Evolutionary conservation across 2,797 vertebrate genomes (phyloP).

Genomic region (Paguma larvata): DNA sequence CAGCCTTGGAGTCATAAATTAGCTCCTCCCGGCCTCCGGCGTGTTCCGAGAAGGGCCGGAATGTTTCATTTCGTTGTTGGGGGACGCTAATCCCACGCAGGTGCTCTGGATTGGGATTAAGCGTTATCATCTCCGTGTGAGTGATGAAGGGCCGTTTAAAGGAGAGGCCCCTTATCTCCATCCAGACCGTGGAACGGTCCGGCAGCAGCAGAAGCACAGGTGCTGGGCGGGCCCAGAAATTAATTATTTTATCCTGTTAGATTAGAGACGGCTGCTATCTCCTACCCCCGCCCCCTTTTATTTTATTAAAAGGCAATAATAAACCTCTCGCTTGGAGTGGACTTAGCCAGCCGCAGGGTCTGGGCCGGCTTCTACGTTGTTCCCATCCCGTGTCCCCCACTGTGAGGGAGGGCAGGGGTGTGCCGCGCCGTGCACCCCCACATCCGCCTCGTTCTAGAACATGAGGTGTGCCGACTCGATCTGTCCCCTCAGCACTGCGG

Average conservation of each 20-base stretch:
- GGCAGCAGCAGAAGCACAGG: constrained; percentile 73
- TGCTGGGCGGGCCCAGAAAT: constrained; percentile 52
- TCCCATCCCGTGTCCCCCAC: fast-evolving
- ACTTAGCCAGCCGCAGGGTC: not conserved
- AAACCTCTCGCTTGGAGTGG: constrained; percentile 9
- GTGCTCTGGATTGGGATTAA: constrained; percentile 85
- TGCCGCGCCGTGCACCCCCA: fast-evolving
- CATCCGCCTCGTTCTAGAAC: not conserved
- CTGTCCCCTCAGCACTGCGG: not conserved
- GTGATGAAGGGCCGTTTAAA: constrained; percentile 81
- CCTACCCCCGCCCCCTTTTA: not conserved
- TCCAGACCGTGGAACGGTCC: constrained; percentile 74
- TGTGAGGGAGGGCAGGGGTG: fast-evolving
- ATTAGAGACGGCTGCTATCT: constrained; percentile 60
- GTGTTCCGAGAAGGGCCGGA: constrained; percentile 85
- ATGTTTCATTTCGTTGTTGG: constrained; percentile 78
- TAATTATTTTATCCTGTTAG: constrained; percentile 72
- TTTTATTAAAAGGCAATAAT: not conserved
- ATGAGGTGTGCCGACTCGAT: fast-evolving
- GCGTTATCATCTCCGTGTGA: constrained; percentile 84
- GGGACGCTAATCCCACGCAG: constrained; percentile 84
- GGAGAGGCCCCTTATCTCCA: constrained; percentile 75
- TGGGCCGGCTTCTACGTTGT: not conserved
- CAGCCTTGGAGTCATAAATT: constrained; percentile 84
- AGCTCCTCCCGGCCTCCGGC: constrained; percentile 83